These are phyloP conservation scores for Dufourea novaeangliae DNA, from an alignment of 1,140 invertebrate species.

Conservation along the genomic window DNA sequence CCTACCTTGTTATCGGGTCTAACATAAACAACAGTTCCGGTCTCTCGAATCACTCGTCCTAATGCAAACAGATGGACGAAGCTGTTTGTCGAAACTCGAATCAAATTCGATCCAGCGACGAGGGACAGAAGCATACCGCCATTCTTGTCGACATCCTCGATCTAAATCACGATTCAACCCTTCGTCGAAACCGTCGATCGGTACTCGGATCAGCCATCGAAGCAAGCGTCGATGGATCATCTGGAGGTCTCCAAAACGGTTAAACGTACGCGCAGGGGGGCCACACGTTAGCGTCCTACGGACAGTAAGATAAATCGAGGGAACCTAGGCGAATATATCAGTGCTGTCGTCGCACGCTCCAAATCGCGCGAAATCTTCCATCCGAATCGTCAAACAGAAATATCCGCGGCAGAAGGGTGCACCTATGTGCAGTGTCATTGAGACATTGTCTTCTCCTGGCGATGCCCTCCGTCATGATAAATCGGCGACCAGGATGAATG, in stretches of 20 bases:
- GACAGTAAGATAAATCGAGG: background rate
- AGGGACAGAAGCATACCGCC: background rate
- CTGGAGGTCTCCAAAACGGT: background rate
- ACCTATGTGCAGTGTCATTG: background rate
- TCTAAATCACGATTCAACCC: background rate
- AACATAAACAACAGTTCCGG: too few species aligned
- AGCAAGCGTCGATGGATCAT: background rate
- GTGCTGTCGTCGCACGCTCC: background rate
- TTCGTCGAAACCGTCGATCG: background rate
- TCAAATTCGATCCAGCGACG: background rate
- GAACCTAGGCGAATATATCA: background rate
- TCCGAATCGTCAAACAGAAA: background rate
- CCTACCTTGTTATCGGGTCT: too few species aligned
- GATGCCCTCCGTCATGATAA: conserved; percentile 1
- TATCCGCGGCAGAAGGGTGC: background rate
- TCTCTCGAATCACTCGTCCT: too few species aligned
- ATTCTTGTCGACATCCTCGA: background rate
- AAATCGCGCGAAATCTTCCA: background rate
- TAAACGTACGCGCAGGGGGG: background rate
- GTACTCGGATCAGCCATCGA: background rate
- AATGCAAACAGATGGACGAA: too few species aligned
- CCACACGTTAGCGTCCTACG: background rate
- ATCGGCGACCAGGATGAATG: background rate
- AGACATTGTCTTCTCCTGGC: conserved; percentile 1
- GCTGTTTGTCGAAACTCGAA: background rate